Evolutionary conservation across 53 echinoderm and acorn worm genomes (phyloP).

Genomic region (Crossaster papposus): DNA sequence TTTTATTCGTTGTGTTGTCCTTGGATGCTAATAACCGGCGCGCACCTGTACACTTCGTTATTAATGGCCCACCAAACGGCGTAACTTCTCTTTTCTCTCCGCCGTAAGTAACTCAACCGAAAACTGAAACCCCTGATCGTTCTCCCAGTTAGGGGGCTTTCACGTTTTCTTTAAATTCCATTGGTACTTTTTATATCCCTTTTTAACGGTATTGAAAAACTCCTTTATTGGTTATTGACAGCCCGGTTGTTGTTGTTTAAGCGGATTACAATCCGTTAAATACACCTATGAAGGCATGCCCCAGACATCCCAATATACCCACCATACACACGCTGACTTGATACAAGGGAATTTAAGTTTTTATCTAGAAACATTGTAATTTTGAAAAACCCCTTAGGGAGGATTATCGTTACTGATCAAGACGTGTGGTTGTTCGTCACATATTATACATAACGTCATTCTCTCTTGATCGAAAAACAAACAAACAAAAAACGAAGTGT

Average conservation of each 20-base stretch:
- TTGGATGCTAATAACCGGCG: background rate
- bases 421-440: conserved; percentile 19
- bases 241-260: background rate
- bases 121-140: conserved; percentile 8
- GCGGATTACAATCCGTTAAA: conserved; percentile 53
- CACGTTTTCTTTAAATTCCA: background rate
- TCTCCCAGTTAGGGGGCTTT: background rate
- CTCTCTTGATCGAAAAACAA: background rate
- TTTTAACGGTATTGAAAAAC: background rate
- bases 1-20: background rate
- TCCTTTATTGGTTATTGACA: conserved; percentile 10
- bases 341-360: conserved; percentile 21
- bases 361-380: background rate
- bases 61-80: conserved; percentile 12
- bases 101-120: conserved; percentile 28
- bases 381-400: background rate
- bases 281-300: background rate
- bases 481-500: no score
- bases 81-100: background rate
- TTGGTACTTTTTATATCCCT: background rate
- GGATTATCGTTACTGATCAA: conserved; percentile 18
- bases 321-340: conserved; percentile 15
- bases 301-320: conserved; percentile 25
- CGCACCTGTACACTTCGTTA: background rate
- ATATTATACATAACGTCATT: background rate